These are phyloP conservation scores for Oreochromis grahami DNA, from an alignment of 2,797 vertebrate genomes.

Conservation along the genomic window DNA sequence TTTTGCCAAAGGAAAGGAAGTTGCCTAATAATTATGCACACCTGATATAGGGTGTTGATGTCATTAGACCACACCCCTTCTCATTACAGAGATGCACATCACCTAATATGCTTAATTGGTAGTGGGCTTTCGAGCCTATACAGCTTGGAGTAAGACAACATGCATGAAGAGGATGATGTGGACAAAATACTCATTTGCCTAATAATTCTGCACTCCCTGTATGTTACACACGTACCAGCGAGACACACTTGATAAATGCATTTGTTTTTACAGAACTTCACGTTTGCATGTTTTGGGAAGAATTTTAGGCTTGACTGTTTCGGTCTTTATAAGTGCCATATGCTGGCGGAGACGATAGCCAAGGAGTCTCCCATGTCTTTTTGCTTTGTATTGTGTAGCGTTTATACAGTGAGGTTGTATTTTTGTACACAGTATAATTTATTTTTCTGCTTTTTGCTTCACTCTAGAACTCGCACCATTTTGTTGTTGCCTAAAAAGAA, in stretches of 20 bases:
- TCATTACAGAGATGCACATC: too few relatives aligned
- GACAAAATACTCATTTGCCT: too few relatives aligned
- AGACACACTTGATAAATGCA: slow-evolving; percentile 7
- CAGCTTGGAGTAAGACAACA: too few relatives aligned
- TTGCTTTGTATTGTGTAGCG: slow-evolving; percentile 48
- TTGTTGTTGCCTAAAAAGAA: slow-evolving; percentile 47
- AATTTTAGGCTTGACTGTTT: slow-evolving; percentile 36
- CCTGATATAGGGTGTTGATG: too few relatives aligned
- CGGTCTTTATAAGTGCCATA: slow-evolving; percentile 49
- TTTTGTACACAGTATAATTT: slow-evolving; percentile 68
- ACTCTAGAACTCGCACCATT: slow-evolving; percentile 36
- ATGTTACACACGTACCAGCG: neutral
- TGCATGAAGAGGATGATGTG: too few relatives aligned
- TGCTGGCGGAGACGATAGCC: slow-evolving; percentile 2
- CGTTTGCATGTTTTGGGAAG: slow-evolving; percentile 42
- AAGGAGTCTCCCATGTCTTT: slow-evolving; percentile 20
- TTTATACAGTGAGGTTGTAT: slow-evolving; percentile 71
- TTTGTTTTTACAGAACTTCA: slow-evolving; percentile 14
- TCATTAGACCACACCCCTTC: too few relatives aligned
- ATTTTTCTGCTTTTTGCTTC: slow-evolving; percentile 58
- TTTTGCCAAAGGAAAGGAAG: too few relatives aligned
- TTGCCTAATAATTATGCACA: too few relatives aligned
- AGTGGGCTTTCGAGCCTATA: too few relatives aligned
- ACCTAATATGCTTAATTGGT: too few relatives aligned
- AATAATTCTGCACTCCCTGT: too few relatives aligned